Percentiles rank a stretch among this genome's conserved stretches.
Conservation (phyloP, 2,113 vertebrate genomes). For the Okapia johnstoni region DNA sequence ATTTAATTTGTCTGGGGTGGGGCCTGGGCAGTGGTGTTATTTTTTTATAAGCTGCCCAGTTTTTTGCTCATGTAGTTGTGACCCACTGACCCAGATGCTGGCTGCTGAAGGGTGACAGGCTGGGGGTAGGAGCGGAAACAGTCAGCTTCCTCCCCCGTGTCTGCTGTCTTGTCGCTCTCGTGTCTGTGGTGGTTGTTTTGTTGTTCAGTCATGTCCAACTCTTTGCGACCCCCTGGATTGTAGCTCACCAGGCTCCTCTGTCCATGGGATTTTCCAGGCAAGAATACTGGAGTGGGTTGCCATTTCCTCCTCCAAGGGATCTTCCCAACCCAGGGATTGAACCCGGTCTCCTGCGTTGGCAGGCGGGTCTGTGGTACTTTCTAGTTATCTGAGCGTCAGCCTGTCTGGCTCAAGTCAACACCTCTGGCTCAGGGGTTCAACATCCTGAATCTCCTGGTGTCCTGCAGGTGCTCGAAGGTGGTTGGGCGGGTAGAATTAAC, state of each 20-base stretch:
- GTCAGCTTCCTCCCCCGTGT: neutral
- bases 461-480: neutral
- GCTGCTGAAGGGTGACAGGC: neutral
- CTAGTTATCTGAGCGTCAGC: neutral
- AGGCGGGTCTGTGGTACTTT: neutral
- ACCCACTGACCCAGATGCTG: neutral
- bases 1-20: neutral
- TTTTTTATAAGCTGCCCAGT: neutral
- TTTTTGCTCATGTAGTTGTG: neutral
- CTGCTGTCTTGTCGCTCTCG: neutral
- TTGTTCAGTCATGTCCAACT: rapidly evolving
- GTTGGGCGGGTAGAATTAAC: neutral
- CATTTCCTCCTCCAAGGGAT: neutral
- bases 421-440: neutral
- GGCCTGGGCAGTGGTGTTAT: neutral
- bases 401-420: neutral
- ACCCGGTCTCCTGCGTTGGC: neutral
- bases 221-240: neutral
- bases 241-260: neutral
- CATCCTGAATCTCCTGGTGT: neutral
- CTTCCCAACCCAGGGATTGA: neutral
- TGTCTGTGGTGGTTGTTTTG: neutral
- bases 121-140: neutral
- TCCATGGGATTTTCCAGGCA: neutral
- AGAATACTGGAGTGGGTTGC: neutral